Conservation (phyloP, 2,888 invertebrate species). For the Empis livida region DNA sequence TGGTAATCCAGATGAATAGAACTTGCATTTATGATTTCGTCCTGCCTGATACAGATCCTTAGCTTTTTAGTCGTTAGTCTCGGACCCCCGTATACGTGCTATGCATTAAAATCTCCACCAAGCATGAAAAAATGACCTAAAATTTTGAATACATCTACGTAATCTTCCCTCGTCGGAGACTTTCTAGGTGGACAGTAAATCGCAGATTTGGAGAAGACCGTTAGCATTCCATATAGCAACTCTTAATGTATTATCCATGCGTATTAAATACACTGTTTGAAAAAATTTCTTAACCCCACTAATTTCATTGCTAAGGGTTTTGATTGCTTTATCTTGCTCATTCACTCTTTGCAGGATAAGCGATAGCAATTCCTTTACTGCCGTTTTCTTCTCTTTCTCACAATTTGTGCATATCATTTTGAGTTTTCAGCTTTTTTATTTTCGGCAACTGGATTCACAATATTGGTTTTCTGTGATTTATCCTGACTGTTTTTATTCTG, state of each 20-base stretch:
- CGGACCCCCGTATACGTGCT: too few relatives aligned
- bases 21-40: too few relatives aligned
- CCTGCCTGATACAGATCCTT: too few relatives aligned
- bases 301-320: neutral
- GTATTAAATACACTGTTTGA: neutral
- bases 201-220: too few relatives aligned
- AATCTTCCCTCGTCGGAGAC: too few relatives aligned
- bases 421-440: neutral
- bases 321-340: neutral
- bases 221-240: constrained; percentile 12
- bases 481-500: constrained; percentile 3
- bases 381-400: neutral
- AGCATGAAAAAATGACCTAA: too few relatives aligned
- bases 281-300: neutral
- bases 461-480: neutral
- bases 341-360: neutral
- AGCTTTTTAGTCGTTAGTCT: too few relatives aligned
- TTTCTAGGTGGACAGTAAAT: too few relatives aligned
- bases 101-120: too few relatives aligned
- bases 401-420: neutral
- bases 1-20: too few relatives aligned
- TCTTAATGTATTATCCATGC: constrained; percentile 3
- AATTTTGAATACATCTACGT: too few relatives aligned
- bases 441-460: neutral
- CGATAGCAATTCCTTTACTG: neutral